Conservation (phyloP, 2,888 invertebrate species). For the Cantharis rustica region DNA sequence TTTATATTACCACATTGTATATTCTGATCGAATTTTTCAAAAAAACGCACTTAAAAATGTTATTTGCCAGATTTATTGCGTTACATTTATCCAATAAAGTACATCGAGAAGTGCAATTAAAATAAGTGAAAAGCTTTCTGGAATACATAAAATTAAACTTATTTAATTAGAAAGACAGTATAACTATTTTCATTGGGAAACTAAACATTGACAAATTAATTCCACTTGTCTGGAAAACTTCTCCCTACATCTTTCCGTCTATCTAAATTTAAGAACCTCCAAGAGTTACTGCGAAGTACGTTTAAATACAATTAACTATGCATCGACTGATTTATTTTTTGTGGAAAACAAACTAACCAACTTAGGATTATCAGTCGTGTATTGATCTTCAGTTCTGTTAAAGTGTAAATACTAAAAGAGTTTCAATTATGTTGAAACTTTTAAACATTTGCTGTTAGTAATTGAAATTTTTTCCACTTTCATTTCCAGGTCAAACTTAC, state of each 20-base stretch:
- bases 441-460: not conserved
- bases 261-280: not conserved
- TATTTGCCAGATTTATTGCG: not conserved
- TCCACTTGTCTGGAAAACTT: not conserved
- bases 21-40: not conserved
- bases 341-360: not conserved
- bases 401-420: not conserved
- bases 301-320: not conserved
- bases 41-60: not conserved
- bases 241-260: not conserved
- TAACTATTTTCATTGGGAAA: not conserved
- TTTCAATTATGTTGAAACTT: not conserved
- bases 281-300: not conserved
- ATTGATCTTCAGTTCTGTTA: not conserved
- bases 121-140: not conserved
- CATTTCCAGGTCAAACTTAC: not conserved
- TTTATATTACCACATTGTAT: constrained; percentile 11
- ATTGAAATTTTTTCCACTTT: not conserved
- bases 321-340: not conserved
- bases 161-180: not conserved
- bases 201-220: not conserved
- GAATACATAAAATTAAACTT: not conserved
- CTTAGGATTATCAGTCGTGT: not conserved
- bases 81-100: too few relatives aligned
- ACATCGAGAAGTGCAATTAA: not conserved